Evolutionary conservation across 2,113 vertebrate genomes (phyloP), one percentile per base, ranked within the genome.

Genomic region (Rhea americana): DNA sequence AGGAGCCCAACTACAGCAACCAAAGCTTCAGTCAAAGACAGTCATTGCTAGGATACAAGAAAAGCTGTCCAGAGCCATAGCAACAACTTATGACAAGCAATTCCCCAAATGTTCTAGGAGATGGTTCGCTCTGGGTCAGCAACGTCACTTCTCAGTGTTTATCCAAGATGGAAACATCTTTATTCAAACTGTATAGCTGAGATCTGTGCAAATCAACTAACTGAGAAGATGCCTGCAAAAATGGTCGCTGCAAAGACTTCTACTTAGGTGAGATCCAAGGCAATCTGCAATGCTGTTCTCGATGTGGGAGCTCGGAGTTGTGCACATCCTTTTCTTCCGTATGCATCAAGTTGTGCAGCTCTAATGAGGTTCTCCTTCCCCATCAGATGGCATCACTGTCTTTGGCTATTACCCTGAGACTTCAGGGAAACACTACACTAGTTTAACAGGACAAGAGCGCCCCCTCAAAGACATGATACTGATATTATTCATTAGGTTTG

Each of bases 1-100:
- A 58, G 79, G 47, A 84, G 61, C 77, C 86, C 68, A 82, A 43
- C 59, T 35, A 85, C 1, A 80, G 68, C 85, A 88, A 37, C 43
- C 50, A 82, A 63, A 51, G 73, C 68, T 92, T 76, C 79, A 65
- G 53, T 13, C 61, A 79, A 77, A 86, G 50, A 67, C 56, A 83
- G 39, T 76, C 70, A 93, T 84, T 93, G 93, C 93, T 90, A 91
- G 93, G 93, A 91, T 82, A 96, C 89, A 70, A 39, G 84, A 74
- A 87, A 87, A 90, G 12, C 74, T 82, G 72, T 79, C 86, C 90
- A 76, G 73, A 95, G 82, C 62, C 91, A 87, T 65, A 71, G 89
- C 78, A 96, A 93, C 93, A 48, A 76, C 37, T 70, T 73, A 41
- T 50, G 45, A 76, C 26, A 24, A 79, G 62, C 62, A 86, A 73